Evolutionary conservation across 2,888 invertebrate genomes (phyloP), one percentile per base, ranked within the genome.

Genomic region (Psococerastis gibbosa): DNA sequence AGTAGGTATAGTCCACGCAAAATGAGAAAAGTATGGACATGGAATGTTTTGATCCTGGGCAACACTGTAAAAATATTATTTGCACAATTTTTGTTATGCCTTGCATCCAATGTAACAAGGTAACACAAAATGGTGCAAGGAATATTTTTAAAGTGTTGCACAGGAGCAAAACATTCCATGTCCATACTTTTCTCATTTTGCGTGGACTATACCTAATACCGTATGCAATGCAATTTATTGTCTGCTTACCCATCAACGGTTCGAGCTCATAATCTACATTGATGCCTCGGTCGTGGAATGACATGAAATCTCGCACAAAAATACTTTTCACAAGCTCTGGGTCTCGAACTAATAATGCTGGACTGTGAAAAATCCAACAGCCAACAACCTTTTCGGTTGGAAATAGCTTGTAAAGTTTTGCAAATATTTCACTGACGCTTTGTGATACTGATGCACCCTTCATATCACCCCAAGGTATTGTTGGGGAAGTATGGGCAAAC

Each of bases 301-400:
- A 16, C 35, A 13, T 18, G 35, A 34, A 34, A 15, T 34, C 35
- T 18, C 18, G 6, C 8, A 34, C 35, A 15, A 34, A 34, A 13
- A 34, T 18, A 18, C 35, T 34, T 34, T 34, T 34, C 8, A 34
- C 35, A 9, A 34, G 18, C 13, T 34, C 35, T 6, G 35, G 35
- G 18, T 34, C 35, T 8, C 35, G 15, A 9, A 34, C 13, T 6
- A 34, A 15, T 9, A 34, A 8, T 8, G 18, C 18, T 8, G 35
- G 35, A 6, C 18, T 8, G 35, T 9, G 13, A 6, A 34, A 15
- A 6, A 18, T 16, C 35, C 35, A 34, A 6, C 6, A 9, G 8
- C 35, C 35, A 15, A 16, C 9, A 15, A 16, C 6, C 8, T 15
- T 8, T 15, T 16, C 8, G 15, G 6, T 15, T 8, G 15, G 8